Evolutionary conservation across 2,888 invertebrate genomes (phyloP), one percentile per base, ranked within the genome.

Genomic region (Drosophila picticornis): DNA sequence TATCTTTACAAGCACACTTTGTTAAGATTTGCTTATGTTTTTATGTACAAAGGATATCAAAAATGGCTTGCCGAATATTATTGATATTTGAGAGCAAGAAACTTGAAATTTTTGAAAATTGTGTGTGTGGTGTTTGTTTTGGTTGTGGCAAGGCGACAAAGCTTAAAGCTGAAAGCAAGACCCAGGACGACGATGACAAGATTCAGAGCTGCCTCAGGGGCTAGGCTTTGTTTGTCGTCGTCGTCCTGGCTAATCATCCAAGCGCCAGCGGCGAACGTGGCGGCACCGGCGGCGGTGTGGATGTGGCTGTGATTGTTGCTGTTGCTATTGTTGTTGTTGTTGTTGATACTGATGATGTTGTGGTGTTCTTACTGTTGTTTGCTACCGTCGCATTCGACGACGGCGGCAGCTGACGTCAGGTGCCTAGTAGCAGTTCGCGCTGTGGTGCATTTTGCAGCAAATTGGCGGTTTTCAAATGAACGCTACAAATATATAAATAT

Each of bases 401-500:
- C 62, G 80, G 83, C 68, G 85, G 83, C 72, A 88, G 79, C 60
- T 90, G 84, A 66, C 92, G 93, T 92, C 92, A 92, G 81, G 92
- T 91, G 73, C 91, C 84, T 71, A 92, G 57, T 6, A 92, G 75
- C 46, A 92, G 55, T 71, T 92, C 92, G 27, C 91, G 91, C 70
- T 92, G 93, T 25, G 93, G 92, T 38, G 93, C 91, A 75, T 85
- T 90, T 76, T 93, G 92, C 63, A 93, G 81, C 81, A 92, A 90
- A 66, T 92, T 93, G 67, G 92, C 93, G 38, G 93, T 93, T 90
- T 92, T 93, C 59, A 93, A 82, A 72, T 93, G 92, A 71, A 93
- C 84, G 72, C 93, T 93, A 29, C 1, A 71, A 64, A n/a, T 1
- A 22, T 13, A 52, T 31, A 36, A 7, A 25, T 4, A 25, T 4